Conservation (phyloP, 2,797 vertebrate genomes). For the Morelia viridis region DNA sequence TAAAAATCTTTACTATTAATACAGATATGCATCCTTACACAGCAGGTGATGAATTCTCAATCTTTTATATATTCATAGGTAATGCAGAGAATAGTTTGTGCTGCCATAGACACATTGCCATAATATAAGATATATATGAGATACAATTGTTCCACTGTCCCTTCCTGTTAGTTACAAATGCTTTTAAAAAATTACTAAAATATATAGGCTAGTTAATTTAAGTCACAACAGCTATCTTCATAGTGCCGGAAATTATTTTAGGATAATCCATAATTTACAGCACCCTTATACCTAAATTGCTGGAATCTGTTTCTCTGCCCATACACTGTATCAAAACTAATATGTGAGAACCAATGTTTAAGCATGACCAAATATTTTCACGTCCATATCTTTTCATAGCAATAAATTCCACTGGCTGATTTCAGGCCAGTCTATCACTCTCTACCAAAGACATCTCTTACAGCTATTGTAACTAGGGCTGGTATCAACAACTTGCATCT, state of each 20-base stretch:
- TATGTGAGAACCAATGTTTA: not conserved
- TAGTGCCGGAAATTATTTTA: not conserved
- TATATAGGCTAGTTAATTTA: not conserved
- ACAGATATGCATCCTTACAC: not conserved
- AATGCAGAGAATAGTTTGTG: not conserved
- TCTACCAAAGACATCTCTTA: not conserved
- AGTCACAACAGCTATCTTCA: not conserved
- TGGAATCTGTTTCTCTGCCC: too few relatives aligned
- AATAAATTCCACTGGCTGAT: not conserved
- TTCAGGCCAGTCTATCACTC: not conserved
- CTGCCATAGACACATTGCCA: not conserved
- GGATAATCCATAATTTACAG: not conserved
- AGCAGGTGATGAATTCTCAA: not conserved
- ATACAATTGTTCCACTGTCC: not conserved
- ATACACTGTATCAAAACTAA: not conserved
- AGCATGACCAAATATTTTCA: not conserved
- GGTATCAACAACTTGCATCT: not conserved
- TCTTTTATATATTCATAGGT: not conserved
- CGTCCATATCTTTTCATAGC: not conserved
- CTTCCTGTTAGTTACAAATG: too few relatives aligned
- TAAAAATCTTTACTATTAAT: conserved; percentile 23
- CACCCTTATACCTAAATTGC: not conserved
- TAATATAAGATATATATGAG: not conserved
- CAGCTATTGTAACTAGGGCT: not conserved
- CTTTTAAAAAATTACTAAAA: not conserved